phyloP scores from a whole-genome alignment of 2,797 vertebrate genomes.

The Loriculus beryllinus region DNA sequence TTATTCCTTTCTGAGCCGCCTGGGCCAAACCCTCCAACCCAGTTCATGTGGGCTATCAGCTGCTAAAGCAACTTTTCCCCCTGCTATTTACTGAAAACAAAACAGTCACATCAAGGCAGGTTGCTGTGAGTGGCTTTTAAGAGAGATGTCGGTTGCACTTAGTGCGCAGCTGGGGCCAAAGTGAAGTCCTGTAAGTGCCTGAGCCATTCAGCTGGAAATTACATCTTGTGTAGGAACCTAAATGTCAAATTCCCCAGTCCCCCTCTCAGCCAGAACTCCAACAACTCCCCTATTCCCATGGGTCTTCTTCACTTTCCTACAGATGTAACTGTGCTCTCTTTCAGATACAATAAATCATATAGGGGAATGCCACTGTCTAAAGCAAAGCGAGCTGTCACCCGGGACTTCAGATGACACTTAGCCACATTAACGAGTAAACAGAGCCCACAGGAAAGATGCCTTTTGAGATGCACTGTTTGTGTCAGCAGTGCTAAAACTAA shows the following conservation, averaged over 20 bases:
- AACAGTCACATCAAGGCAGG: constrained; percentile 48
- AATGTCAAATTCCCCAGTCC: constrained; percentile 62
- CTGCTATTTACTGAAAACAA: constrained; percentile 44
- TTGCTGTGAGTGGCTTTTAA: constrained; percentile 54
- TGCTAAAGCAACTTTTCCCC: neutral
- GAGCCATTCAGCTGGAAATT: constrained; percentile 65
- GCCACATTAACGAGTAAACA: constrained; percentile 64
- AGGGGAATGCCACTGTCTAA: constrained; percentile 3
- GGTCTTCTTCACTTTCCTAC: constrained; percentile 41
- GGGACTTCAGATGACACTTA: constrained; percentile 58
- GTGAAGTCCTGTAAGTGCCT: constrained; percentile 51
- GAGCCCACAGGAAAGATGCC: constrained; percentile 49
- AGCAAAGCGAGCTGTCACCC: constrained; percentile 33
- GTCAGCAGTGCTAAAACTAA: constrained; percentile 58
- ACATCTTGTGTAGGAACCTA: constrained; percentile 58
- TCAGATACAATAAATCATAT: constrained; percentile 52
- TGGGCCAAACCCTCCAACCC: neutral
- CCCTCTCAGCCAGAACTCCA: constrained; percentile 21
- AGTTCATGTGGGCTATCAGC: neutral
- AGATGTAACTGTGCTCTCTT: constrained; percentile 37
- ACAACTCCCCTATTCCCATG: constrained; percentile 2
- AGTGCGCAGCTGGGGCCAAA: constrained; percentile 52
- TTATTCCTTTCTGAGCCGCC: neutral
- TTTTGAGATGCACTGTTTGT: constrained; percentile 56
- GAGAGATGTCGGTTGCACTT: constrained; percentile 60